Percentiles rank a stretch among this genome's conserved stretches.
phyloP scores from a whole-genome alignment of 2,888 invertebrate species.

The Ecdyonurus torrentis region DNA sequence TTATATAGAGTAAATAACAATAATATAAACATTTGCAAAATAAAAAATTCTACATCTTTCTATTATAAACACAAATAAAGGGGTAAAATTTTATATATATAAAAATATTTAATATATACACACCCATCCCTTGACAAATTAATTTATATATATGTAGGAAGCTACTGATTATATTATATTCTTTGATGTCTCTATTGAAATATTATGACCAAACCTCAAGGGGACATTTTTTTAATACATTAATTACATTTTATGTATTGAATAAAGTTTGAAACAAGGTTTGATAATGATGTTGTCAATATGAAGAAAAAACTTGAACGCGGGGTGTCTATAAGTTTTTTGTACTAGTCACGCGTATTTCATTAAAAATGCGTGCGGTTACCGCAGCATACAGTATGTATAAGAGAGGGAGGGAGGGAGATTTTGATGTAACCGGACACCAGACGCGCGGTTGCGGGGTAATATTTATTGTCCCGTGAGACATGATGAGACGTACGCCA shows the following conservation, averaged over 20 bases:
- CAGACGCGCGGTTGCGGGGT: neutral
- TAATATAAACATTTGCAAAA: too few species aligned
- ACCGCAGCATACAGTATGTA: too few species aligned
- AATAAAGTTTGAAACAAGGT: neutral
- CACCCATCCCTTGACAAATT: neutral
- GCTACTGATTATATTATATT: too few species aligned
- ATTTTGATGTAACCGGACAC: neutral
- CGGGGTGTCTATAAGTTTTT: too few species aligned
- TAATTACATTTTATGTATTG: neutral
- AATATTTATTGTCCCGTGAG: neutral
- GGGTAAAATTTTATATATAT: too few species aligned
- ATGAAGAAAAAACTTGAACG: neutral
- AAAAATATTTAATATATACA: too few species aligned
- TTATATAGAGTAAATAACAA: too few species aligned
- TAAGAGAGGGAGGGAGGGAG: too few species aligned
- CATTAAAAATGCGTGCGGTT: neutral
- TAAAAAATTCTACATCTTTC: too few species aligned
- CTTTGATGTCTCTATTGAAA: neutral
- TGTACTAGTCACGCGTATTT: neutral
- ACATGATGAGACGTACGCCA: too few species aligned
- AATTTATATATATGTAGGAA: neutral
- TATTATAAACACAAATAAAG: too few species aligned
- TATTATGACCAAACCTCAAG: neutral
- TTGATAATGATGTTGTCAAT: neutral
- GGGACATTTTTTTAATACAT: neutral